These are phyloP conservation scores for Pseudobourletiella spinata DNA, from an alignment of 1,140 invertebrate species.

Conservation along the genomic window DNA sequence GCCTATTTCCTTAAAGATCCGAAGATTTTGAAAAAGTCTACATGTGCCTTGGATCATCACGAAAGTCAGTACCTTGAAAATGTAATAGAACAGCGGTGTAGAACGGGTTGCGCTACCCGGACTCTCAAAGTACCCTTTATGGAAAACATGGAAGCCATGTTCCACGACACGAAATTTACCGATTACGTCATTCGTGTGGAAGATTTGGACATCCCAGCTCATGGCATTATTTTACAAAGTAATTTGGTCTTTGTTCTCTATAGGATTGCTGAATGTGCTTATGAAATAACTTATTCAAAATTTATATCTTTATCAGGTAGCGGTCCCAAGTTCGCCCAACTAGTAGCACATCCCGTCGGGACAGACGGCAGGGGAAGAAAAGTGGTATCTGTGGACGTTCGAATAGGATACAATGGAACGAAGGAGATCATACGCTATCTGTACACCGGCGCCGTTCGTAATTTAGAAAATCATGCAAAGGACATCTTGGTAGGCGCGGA, in stretches of 20 bases:
- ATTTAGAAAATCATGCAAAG: neutral
- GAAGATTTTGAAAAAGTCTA: neutral
- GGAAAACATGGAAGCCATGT: neutral
- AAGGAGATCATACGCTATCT: constrained; percentile 17
- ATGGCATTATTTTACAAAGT: neutral
- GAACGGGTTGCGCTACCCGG: neutral
- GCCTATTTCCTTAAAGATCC: neutral
- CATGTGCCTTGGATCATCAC: neutral
- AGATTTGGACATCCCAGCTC: neutral
- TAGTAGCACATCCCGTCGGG: no score
- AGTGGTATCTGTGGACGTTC: no score
- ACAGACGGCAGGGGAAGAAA: no score
- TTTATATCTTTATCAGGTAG: neutral
- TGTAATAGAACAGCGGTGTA: neutral
- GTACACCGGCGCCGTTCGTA: constrained; percentile 14
- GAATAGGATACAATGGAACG: constrained; percentile 5
- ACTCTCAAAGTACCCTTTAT: neutral
- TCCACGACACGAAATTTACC: neutral
- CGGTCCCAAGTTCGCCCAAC: neutral
- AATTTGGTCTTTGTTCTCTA: neutral
- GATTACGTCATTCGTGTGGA: neutral
- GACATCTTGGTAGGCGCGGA: constrained; percentile 11
- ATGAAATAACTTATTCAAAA: neutral
- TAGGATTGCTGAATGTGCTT: neutral
- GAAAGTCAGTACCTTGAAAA: neutral